Evolutionary conservation across 2,888 invertebrate species (phyloP).

Genomic region (Nowickia ferox): DNA sequence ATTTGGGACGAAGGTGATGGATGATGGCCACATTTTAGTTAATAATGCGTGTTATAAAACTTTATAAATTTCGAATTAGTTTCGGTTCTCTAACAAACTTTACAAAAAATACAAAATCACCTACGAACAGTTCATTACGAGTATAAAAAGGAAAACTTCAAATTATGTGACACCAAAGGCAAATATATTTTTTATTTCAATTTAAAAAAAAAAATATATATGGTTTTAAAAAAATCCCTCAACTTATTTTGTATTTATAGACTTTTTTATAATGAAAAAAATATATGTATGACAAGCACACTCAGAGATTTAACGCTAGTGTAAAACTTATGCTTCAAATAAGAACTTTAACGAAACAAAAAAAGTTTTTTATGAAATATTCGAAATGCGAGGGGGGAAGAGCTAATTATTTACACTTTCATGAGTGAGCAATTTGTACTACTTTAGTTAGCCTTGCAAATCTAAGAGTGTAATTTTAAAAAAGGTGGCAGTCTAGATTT

Average conservation of each 20-base stretch:
- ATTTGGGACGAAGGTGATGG: no score
- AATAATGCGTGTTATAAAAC: no score
- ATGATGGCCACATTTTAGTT: no score
- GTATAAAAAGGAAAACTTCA: not conserved
- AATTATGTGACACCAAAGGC: slow-evolving; percentile 26
- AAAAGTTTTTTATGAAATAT: slow-evolving; percentile 6
- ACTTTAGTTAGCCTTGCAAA: no score
- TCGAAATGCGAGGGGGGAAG: slow-evolving; percentile 2
- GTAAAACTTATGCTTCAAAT: slow-evolving; percentile 59
- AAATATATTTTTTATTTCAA: slow-evolving; percentile 8
- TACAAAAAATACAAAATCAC: not conserved
- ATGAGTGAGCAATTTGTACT: no score
- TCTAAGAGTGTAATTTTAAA: no score
- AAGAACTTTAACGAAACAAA: not conserved
- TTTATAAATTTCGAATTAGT: no score
- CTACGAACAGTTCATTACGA: not conserved
- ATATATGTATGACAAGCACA: not conserved
- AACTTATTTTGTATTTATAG: slow-evolving; percentile 55
- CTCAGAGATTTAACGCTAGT: slow-evolving; percentile 11
- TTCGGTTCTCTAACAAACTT: not conserved
- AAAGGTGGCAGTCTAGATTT: no score
- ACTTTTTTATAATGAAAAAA: slow-evolving; percentile 2
- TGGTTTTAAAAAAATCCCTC: slow-evolving; percentile 19
- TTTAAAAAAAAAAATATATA: not conserved
- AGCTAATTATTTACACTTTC: no score